Evolutionary conservation across 2,113 vertebrate species (phyloP).

Genomic region (Grantiella picta): DNA sequence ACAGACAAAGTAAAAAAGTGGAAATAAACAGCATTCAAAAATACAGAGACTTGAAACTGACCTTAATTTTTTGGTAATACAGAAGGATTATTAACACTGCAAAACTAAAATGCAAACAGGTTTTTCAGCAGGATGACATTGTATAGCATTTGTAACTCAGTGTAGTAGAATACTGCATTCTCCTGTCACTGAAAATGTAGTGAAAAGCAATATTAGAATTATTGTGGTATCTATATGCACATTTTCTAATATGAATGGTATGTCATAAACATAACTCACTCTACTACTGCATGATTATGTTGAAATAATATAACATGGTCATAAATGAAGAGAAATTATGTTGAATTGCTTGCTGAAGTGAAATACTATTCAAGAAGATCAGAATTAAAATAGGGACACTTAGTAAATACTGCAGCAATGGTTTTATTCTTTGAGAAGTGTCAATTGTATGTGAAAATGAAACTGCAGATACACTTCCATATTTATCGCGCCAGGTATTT

Average conservation of each 20-base stretch:
- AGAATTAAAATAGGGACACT: slow-evolving; percentile 69
- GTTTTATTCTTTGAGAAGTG: slow-evolving; percentile 59
- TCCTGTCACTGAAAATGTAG: slow-evolving; percentile 53
- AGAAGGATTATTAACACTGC: slow-evolving; percentile 45
- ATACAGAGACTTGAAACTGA: neutral
- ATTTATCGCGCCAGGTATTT: slow-evolving; percentile 68
- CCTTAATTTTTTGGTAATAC: slow-evolving; percentile 56
- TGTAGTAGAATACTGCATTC: slow-evolving; percentile 63
- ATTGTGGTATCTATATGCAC: slow-evolving; percentile 64
- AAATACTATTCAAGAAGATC: slow-evolving; percentile 48
- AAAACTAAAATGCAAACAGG: slow-evolving; percentile 52
- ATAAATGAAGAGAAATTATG: slow-evolving; percentile 72
- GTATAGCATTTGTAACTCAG: slow-evolving; percentile 56
- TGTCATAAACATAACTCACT: slow-evolving; percentile 72
- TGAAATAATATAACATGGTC: slow-evolving; percentile 74
- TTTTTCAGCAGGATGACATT: slow-evolving; percentile 56
- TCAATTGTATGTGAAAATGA: slow-evolving; percentile 66
- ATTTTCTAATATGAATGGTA: slow-evolving; percentile 71
- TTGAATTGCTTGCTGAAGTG: slow-evolving; percentile 50
- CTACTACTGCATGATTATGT: slow-evolving; percentile 62
- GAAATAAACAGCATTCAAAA: slow-evolving; percentile 43
- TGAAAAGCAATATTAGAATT: slow-evolving; percentile 68
- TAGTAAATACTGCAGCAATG: slow-evolving; percentile 70
- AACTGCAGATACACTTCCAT: slow-evolving; percentile 57
- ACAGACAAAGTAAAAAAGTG: slow-evolving; percentile 31